Conservation (phyloP, 1,140 invertebrate species). For the Drosophila sp. region DNA sequence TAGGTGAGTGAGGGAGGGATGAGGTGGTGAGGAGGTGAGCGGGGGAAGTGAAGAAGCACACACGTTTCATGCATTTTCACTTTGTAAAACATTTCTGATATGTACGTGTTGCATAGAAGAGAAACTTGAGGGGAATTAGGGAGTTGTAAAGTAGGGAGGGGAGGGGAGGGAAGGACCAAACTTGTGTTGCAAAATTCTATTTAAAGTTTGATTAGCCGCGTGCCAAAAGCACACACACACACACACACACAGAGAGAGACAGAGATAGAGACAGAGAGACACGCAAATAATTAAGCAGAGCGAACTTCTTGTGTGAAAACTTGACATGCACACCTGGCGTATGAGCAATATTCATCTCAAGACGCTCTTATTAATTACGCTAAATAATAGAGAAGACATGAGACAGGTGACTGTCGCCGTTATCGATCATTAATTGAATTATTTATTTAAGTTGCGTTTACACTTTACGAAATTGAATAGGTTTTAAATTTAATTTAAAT, state of each 20-base stretch:
- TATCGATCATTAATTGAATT: not conserved
- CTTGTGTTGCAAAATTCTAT: conserved; percentile 69
- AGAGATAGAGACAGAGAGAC: not conserved
- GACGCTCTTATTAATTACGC: conserved; percentile 36
- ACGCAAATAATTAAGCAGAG: conserved; percentile 76
- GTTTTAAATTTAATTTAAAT: not conserved
- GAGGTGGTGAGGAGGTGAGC: too few species aligned
- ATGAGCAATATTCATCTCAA: conserved; percentile 38
- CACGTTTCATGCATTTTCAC: conserved; percentile 80
- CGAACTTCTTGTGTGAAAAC: conserved; percentile 47
- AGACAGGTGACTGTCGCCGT: not conserved
- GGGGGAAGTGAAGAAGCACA: conserved; percentile 38
- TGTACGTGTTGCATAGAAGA: conserved; percentile 54
- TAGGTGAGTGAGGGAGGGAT: conserved; percentile 42
- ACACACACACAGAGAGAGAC: not conserved
- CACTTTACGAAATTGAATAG: too few species aligned
- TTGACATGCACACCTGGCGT: conserved; percentile 69
- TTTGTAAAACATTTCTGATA: conserved; percentile 82
- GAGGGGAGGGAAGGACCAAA: conserved; percentile 8
- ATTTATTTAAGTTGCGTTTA: too few species aligned
- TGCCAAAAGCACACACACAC: conserved; percentile 19
- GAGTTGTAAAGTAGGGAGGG: not conserved
- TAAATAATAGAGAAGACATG: conserved; percentile 18
- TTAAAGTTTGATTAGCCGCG: conserved; percentile 79
- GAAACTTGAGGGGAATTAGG: not conserved